phyloP scores from a whole-genome alignment of 2,797 vertebrate genomes.

The Discoglossus pictus region DNA sequence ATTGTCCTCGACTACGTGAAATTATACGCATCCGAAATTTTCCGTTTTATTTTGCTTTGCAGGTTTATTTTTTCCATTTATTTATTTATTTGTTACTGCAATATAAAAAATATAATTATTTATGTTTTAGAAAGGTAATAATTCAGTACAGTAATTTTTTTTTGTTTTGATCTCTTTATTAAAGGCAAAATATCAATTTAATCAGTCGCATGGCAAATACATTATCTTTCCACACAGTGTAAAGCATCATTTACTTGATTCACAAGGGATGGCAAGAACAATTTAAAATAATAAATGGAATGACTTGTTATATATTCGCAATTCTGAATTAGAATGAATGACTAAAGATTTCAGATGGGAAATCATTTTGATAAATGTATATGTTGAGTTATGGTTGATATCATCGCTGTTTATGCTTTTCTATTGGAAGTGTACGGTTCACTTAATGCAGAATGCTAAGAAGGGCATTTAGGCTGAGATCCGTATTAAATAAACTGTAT shows the following conservation, averaged over 20 bases:
- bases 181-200: slow-evolving; percentile 59
- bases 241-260: slow-evolving; percentile 54
- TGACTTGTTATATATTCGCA: slow-evolving; percentile 46
- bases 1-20: slow-evolving; percentile 60
- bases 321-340: slow-evolving; percentile 39
- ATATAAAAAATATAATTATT: slow-evolving; percentile 16
- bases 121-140: not conserved
- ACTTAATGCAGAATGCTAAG: too few relatives aligned
- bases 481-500: too few relatives aligned
- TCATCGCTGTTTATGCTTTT: slow-evolving; percentile 17
- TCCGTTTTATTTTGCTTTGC: slow-evolving; percentile 50
- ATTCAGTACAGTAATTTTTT: not conserved
- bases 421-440: not conserved
- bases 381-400: slow-evolving; percentile 50
- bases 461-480: too few relatives aligned
- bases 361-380: slow-evolving; percentile 49
- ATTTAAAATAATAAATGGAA: slow-evolving; percentile 54
- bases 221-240: slow-evolving; percentile 50
- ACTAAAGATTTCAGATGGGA: slow-evolving; percentile 48
- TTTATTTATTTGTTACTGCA: not conserved
- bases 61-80: slow-evolving; percentile 36
- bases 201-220: slow-evolving; percentile 51
- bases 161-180: slow-evolving; percentile 56
- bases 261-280: slow-evolving; percentile 12
- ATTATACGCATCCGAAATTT: slow-evolving; percentile 59